phyloP scores from a whole-genome alignment of 1,140 invertebrate species.

The Ylistrum balloti region DNA sequence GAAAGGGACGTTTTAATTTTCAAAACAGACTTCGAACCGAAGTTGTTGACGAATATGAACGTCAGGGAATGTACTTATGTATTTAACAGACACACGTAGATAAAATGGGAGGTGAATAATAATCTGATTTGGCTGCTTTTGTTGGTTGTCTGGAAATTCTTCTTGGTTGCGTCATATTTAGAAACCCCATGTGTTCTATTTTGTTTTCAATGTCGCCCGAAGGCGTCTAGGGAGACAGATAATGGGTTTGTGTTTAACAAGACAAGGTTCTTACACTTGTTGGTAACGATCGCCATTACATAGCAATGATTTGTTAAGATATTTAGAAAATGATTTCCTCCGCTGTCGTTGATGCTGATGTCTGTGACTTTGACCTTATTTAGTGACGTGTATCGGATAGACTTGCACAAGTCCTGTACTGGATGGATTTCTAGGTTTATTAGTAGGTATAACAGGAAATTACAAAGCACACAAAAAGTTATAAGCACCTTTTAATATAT shows the following conservation, averaged over 20 bases:
- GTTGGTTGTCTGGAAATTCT: not conserved
- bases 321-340: not conserved
- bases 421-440: too few relatives aligned
- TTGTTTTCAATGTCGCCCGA: not conserved
- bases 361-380: not conserved
- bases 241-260: not conserved
- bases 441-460: too few relatives aligned
- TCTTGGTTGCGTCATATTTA: not conserved
- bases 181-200: not conserved
- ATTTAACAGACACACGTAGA: not conserved
- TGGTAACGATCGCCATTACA: not conserved
- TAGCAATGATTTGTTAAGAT: not conserved
- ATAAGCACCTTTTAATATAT: too few relatives aligned
- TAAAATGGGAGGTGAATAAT: not conserved
- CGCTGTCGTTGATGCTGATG: not conserved
- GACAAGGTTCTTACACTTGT: not conserved
- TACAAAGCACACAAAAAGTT: too few relatives aligned
- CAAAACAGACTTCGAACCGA: constrained; percentile 1
- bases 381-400: not conserved
- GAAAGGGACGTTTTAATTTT: constrained; percentile 26
- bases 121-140: not conserved
- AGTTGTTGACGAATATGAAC: not conserved
- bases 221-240: too few relatives aligned
- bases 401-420: constrained; percentile 37
- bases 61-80: not conserved